Percentiles rank a stretch among this genome's conserved stretches.
These are phyloP conservation scores for Lithophane ornitopus DNA, from an alignment of 2,888 invertebrate species.

Conservation along the genomic window DNA sequence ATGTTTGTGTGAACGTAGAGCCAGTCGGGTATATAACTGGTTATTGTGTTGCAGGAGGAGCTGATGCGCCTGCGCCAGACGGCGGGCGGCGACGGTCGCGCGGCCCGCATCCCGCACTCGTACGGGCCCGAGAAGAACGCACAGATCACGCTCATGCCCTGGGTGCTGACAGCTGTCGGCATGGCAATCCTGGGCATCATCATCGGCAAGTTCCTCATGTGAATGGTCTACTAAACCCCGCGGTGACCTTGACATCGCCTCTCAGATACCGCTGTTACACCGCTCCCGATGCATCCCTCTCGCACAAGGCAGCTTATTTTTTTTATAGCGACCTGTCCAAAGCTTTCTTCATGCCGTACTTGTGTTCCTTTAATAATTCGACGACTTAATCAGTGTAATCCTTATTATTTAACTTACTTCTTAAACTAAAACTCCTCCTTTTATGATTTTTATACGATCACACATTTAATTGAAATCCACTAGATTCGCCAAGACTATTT, in stretches of 20 bases:
- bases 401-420: constrained; percentile 17
- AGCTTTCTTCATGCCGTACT: constrained; percentile 58
- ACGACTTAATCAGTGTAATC: constrained; percentile 30
- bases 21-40: not conserved
- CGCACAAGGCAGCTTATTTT: constrained; percentile 78
- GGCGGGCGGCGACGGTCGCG: constrained; percentile 80
- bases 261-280: constrained; percentile 81
- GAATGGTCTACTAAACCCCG: constrained; percentile 87
- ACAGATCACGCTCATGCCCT: constrained; percentile 91
- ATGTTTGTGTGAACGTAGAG: not conserved
- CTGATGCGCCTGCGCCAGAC: constrained; percentile 91
- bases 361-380: constrained; percentile 49
- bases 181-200: constrained; percentile 94
- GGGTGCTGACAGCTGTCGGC: constrained; percentile 92
- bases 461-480: constrained; percentile 11
- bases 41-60: constrained; percentile 90
- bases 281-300: constrained; percentile 79
- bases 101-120: constrained; percentile 81
- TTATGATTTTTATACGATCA: constrained; percentile 24
- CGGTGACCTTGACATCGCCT: constrained; percentile 78
- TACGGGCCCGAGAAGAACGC: constrained; percentile 91
- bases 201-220: constrained; percentile 95
- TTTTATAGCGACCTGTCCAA: constrained; percentile 68
- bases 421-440: not conserved
- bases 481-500: constrained; percentile 36